Percentiles rank a stretch among this genome's conserved stretches.
Evolutionary conservation across 2,888 invertebrate genomes (phyloP).

Genomic region (Julus scandinavius): DNA sequence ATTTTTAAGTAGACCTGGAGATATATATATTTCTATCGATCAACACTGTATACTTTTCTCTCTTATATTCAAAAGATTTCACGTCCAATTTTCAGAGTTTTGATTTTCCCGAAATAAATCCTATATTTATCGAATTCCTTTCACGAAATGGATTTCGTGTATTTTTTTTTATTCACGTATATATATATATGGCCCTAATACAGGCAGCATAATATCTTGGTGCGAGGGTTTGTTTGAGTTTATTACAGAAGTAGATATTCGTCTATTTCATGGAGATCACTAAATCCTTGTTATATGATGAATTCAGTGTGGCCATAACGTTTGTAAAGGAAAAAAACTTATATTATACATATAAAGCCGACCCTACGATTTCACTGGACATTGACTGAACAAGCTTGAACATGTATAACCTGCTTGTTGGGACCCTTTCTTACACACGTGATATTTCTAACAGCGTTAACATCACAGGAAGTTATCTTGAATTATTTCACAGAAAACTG

Average conservation of each 20-base stretch:
- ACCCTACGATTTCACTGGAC: background rate
- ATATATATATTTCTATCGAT: conserved; percentile 35
- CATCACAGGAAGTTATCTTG: no score
- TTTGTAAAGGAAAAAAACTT: background rate
- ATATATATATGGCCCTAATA: background rate
- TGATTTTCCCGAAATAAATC: conserved; percentile 25
- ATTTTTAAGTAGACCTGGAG: conserved; percentile 12
- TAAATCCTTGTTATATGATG: conserved; percentile 5
- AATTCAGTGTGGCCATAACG: background rate
- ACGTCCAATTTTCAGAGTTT: conserved; percentile 33
- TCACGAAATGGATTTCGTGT: conserved; percentile 40
- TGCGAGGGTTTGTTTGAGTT: conserved; percentile 9
- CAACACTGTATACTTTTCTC: background rate
- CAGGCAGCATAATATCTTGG: background rate
- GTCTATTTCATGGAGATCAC: conserved; percentile 28
- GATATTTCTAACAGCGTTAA: no score
- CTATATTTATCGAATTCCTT: conserved; percentile 36
- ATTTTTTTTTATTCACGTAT: background rate
- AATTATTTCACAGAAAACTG: no score
- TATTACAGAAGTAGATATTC: conserved; percentile 46
- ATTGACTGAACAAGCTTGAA: background rate
- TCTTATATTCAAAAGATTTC: conserved; percentile 46
- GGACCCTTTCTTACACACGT: no score
- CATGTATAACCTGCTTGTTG: no score
- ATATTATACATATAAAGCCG: background rate